phyloP scores from a whole-genome alignment of 2,113 vertebrate genomes.

The Mustela nigripes region DNA sequence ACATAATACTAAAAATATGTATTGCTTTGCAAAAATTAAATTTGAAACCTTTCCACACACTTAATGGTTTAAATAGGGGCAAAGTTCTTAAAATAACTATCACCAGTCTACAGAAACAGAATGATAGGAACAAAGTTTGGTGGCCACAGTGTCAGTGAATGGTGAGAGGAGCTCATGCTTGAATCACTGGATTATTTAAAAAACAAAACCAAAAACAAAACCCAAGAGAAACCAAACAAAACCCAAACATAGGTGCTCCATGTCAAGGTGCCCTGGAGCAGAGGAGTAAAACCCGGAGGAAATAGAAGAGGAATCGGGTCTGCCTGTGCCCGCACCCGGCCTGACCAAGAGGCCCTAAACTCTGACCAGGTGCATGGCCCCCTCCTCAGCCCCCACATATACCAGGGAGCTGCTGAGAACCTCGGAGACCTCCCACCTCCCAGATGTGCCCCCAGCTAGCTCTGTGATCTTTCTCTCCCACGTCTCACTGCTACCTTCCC shows the following conservation, averaged over 20 bases:
- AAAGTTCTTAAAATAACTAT: background rate
- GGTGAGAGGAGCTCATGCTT: background rate
- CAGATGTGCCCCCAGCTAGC: background rate
- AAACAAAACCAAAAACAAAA: background rate
- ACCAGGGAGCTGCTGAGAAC: background rate
- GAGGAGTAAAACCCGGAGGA: background rate
- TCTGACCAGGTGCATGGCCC: background rate
- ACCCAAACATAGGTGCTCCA: background rate
- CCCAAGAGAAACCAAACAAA: background rate
- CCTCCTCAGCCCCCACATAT: background rate
- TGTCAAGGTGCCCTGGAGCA: background rate
- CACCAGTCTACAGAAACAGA: background rate
- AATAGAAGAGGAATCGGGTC: background rate
- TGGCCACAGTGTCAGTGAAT: background rate
- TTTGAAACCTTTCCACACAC: background rate
- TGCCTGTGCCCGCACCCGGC: background rate
- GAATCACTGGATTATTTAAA: background rate
- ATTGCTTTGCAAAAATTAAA: constrained; percentile 20
- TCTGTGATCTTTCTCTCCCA: background rate
- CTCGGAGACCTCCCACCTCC: background rate
- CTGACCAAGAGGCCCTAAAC: background rate
- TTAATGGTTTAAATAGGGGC: background rate
- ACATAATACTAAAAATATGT: background rate
- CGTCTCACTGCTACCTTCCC: background rate
- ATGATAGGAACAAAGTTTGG: background rate